Conservation (phyloP, 64 coral and sea anemone species). For the Actinia equina region DNA sequence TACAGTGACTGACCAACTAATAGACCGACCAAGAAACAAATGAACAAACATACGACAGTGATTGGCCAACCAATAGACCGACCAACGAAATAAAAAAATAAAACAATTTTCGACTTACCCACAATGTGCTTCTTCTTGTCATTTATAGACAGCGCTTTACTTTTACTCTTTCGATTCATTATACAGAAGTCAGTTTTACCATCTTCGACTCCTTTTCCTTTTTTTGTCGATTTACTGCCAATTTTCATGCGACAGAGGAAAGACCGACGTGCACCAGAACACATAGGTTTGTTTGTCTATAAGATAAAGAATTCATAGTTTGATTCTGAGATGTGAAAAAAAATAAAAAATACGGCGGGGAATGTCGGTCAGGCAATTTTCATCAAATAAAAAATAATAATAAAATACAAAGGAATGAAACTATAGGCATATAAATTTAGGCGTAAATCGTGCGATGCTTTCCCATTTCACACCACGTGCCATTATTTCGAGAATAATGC, state of each 20-base stretch:
- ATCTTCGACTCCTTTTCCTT: slow-evolving; percentile 17
- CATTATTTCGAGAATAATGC: too few relatives aligned
- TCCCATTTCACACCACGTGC: too few relatives aligned
- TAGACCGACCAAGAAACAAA: too few relatives aligned
- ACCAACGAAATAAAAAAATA: neutral
- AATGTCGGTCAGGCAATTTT: too few relatives aligned
- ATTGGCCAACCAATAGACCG: too few relatives aligned
- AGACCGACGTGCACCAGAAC: slow-evolving; percentile 79
- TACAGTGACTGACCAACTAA: too few relatives aligned
- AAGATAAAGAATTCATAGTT: too few relatives aligned
- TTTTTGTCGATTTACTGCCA: slow-evolving; percentile 15
- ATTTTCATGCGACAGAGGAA: slow-evolving; percentile 87
- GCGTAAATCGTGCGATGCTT: neutral
- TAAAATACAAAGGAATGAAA: neutral
- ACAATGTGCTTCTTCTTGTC: slow-evolving; percentile 76
- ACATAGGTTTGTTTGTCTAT: slow-evolving; percentile 39
- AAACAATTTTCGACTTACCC: slow-evolving; percentile 9
- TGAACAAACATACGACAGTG: too few relatives aligned
- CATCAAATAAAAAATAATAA: too few relatives aligned
- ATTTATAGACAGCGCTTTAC: neutral
- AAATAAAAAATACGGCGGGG: neutral
- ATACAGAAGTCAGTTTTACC: slow-evolving; percentile 21
- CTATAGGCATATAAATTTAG: neutral
- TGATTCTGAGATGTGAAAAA: neutral
- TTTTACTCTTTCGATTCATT: slow-evolving; percentile 54